Base-by-base conservation (phyloP, 37 sponge, comb jelly and placozoan species). In the Chondrilla cf. caribensis region DNA sequence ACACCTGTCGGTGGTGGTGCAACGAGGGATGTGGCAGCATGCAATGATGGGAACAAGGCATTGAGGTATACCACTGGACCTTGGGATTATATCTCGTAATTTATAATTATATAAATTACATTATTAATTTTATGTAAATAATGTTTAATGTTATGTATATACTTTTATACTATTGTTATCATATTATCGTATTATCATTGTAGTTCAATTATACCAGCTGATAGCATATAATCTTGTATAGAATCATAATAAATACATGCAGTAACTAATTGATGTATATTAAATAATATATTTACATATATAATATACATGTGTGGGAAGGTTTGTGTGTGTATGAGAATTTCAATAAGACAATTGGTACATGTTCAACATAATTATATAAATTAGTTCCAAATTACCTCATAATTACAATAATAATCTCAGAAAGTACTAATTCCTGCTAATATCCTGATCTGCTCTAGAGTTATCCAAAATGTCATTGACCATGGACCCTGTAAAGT, bases 401-500 rank as follows among this genome's bases (percentile, higher is more conserved):
- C 66, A 31, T n/a, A n/a, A 47, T 47, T 47, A 47, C 11, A 47
- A 14, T 14, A 47, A 47, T 47, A 57, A 35, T 19, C 0, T 84
- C 64, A 96, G 81, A 96, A 96, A 29, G 86, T 92, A 68, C 86
- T 83, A 24, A 90, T 71, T 33, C 97, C 97, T 54, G 88, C 60
- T 15, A 89, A 18, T 3, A 84, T 83, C 43, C 97, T 71, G 4
- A 96, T 81, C 77, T 96, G 68, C 54, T 96, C 97, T 58, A 88
- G 91, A 1, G 88, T 90, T 58, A 94, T 18, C 97, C 97, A 96
- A 54, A 96, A 96, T 24, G 94, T 89, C 51, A 96, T 60, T 3
- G 97, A 96, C 97, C 97, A 96, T 5, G 97, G 97, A 18, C 89
- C 94, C 94, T 93, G 82, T n/a, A 14, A 38, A 39, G 32, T 31